Evolutionary conservation across 2,797 vertebrate genomes (phyloP), one percentile per base, ranked within the genome.

Genomic region (Phalloptychus januarius): DNA sequence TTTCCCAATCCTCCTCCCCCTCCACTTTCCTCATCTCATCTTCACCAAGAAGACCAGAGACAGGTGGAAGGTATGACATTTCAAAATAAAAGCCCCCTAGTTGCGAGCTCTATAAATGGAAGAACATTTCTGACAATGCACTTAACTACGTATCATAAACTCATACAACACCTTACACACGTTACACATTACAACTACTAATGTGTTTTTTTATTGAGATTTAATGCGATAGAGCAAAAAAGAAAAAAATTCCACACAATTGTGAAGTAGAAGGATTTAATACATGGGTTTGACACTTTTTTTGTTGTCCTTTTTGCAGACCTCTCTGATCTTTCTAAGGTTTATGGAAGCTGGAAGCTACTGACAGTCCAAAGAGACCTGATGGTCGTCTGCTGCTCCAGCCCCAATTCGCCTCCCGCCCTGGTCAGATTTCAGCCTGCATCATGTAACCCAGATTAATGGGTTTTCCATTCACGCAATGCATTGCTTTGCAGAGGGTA

Each of bases 321-420:
- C 76, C 5, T 52, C 7, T 81, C 67, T 81, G 90, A 83, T 78
- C 13, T 15, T 7, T 67, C 74, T 20, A 83, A 83, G 5, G 79
- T 89, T 0, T 95, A 94, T 71, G 96, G 96, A 11, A 94, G 94
- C 89, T 97, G 96, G 95, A 95, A 95, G 83, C 91, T 97, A 56
- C 92, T 97, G 79, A 92, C 95, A 1, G 80, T 97, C 75, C 94
- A 96, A 85, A 94, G 91, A 75, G 95, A 97, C 77, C 77, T 97
- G 88, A 92, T 97, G 87, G 94, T 97, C 33, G 94, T 96, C 79
- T 92, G 88, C 83, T 96, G 96, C 87, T 97, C 96, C 0, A 94
- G 96, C 70, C 97, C 96, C 0, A 93, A 93, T 85, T 91, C 72
- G 0, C 95, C 96, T 0, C 95, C 95, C 11, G 91, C 91, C 72